Base-by-base conservation (phyloP, 2,797 vertebrate genomes). In the Lutjanus argentimaculatus region DNA sequence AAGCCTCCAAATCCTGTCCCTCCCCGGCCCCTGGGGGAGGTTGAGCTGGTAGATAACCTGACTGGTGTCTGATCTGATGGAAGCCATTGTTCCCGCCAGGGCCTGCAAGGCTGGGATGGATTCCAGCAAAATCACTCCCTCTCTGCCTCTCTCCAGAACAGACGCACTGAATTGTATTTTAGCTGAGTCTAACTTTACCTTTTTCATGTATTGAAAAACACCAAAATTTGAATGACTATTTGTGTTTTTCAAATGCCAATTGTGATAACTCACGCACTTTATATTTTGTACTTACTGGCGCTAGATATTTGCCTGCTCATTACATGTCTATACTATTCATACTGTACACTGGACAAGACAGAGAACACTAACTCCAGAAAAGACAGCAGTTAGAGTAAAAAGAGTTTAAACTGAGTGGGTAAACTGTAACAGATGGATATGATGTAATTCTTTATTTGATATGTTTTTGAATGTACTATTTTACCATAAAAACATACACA, bases 1-100 rank as follows among this genome's bases (percentile, higher is more conserved):
- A 87, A 89, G 75, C 79, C 55, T 85, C 30, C 75, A 83, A 83
- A 85, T 87, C 70, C 72, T 66, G 65, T 66, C 46, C 40, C 40
- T 84, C n/a, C 19, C 68, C 6, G 6, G 22, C 58, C 48, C 80
- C 74, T 61, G 84, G 48, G 85, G 76, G 86, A 82, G 66, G 42
- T 7, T 80, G 82, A 92, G 69, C 85, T 69, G 67, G 25, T 53
- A 79, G 68, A 69, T 78, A 82, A 75, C 69, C 66, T 72, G 65
- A 30, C 52, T 22, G 62, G 52, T 68, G 68, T 66, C 65, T 77
- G 87, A 80, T 43, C 68, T 63, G 65, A 67, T 85, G 80, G 45
- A 75, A 69, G 46, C 61, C 67, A 85, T 75, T 84, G 76, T 68
- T 84, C 48, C 58, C 43, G 55, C 70, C 52, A 61, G 36, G 49